Evolutionary conservation across 2,888 invertebrate species (phyloP), one percentile per base, ranked within the genome.

Genomic region (Eristalis intricaria): DNA sequence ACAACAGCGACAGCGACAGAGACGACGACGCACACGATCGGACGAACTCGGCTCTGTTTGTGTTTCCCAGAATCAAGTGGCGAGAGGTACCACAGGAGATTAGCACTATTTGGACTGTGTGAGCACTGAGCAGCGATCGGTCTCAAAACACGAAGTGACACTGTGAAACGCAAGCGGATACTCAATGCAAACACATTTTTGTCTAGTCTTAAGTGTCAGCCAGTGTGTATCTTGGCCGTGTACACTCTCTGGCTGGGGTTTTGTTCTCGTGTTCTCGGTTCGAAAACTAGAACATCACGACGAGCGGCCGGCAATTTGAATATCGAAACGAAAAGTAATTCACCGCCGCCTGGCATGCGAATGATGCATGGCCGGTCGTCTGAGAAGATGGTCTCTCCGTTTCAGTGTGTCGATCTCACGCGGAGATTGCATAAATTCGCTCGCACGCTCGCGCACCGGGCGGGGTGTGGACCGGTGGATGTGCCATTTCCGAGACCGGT

Each of bases 31-130:
- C 50, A 19, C 19, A 50, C 50, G 50, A 50, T 19, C 50, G 60
- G 32, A 43, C 29, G 43, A 23, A 43, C 26, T 10, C 26, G 56
- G 68, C 69, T 66, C 32, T 73, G 66, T 79, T 73, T 79, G 71
- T 61, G 13, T 65, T 79, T 79, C 79, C 43, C 79, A 79, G 79
- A 66, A 79, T 66, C 65, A 66, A 79, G 78, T 65, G 64, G 19
- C 4, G 50, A n/a, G 19, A 50, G 50, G 71, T 71, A 70, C 70
- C 71, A 70, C 70, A 65, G 71, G 32, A 79, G 79, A 79, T 79
- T 79, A 79, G 79, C 73, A 71, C 66, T 73, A 73, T 79, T 61
- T 73, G 23, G 50, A 56, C 40, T 70, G 56, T 50, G 23, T 63
- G 43, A n/a, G 43, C 29, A 29, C 4, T 29, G 29, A 29, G 29